These are phyloP conservation scores for Xenopus petersii DNA, from an alignment of 2,797 vertebrate species.

Conservation along the genomic window DNA sequence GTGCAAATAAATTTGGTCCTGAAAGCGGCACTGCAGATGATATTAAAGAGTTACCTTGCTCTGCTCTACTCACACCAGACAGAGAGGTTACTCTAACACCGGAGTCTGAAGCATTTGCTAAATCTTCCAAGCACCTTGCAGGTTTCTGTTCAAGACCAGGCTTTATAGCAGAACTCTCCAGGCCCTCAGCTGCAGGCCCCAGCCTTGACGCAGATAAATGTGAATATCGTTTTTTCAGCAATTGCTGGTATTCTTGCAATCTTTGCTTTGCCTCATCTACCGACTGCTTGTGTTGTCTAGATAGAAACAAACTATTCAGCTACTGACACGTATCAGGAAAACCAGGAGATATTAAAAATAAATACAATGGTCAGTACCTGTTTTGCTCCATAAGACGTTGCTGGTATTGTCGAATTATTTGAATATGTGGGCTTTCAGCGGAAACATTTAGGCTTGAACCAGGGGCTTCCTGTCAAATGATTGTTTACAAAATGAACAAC, in stretches of 20 bases:
- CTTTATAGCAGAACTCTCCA: neutral
- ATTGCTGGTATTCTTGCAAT: constrained; percentile 81
- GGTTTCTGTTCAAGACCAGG: constrained; percentile 1
- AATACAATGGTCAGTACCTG: constrained; percentile 54
- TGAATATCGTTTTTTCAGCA: constrained; percentile 67
- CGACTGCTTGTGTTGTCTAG: constrained; percentile 76
- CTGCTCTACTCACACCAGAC: neutral
- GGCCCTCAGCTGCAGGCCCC: neutral
- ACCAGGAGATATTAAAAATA: neutral
- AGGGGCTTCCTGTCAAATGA: neutral
- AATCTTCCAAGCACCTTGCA: neutral
- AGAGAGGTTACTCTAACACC: neutral
- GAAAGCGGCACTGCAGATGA: neutral
- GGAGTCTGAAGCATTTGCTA: neutral
- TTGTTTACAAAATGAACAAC: neutral
- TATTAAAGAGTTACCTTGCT: neutral
- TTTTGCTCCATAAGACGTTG: constrained; percentile 80
- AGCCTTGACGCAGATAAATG: constrained; percentile 35
- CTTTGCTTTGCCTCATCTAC: constrained; percentile 72
- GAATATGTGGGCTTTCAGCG: constrained; percentile 59
- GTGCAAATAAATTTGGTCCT: too few relatives aligned
- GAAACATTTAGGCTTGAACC: constrained; percentile 9
- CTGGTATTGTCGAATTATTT: constrained; percentile 74
- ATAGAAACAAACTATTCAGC: constrained; percentile 32
- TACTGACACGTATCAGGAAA: neutral